Percentiles rank a stretch among this genome's conserved stretches.
phyloP scores from a whole-genome alignment of 2,797 vertebrate species.

The Lophotriccus pileatus region DNA sequence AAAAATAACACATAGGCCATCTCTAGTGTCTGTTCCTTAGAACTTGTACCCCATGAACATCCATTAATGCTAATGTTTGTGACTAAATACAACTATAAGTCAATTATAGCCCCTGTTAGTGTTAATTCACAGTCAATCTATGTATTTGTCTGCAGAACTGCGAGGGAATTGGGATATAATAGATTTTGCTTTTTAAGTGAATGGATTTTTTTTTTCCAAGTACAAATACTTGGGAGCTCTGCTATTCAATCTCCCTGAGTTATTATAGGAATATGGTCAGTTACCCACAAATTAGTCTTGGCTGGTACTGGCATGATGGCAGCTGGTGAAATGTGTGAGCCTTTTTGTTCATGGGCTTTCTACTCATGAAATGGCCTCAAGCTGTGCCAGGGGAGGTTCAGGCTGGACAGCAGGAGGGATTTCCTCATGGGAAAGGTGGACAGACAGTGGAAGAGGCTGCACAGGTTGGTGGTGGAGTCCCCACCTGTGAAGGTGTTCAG shows the following conservation, averaged over 20 bases:
- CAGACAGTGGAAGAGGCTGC: background rate
- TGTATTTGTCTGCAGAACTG: conserved; percentile 17
- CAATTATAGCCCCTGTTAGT: conserved; percentile 54
- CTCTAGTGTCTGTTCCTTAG: conserved; percentile 32
- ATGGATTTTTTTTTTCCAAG: background rate
- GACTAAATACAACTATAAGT: conserved; percentile 58
- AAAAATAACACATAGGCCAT: conserved; percentile 24
- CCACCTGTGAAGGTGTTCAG: background rate
- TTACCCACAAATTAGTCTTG: background rate
- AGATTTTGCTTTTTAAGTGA: conserved; percentile 29
- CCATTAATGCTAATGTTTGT: conserved; percentile 58
- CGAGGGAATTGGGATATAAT: background rate
- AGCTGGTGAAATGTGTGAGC: background rate
- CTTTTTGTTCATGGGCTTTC: background rate
- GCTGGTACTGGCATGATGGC: background rate
- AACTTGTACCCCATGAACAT: conserved; percentile 16
- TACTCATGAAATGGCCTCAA: background rate
- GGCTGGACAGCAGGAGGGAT: background rate
- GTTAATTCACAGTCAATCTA: conserved; percentile 53
- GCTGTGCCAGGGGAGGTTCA: background rate
- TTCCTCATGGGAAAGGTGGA: background rate
- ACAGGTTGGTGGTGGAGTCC: background rate
- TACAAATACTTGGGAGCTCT: background rate
- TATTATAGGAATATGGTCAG: background rate
- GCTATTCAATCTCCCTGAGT: background rate